Conservation (phyloP, 2,888 invertebrate genomes). For the Ochlodes sylvanus region DNA sequence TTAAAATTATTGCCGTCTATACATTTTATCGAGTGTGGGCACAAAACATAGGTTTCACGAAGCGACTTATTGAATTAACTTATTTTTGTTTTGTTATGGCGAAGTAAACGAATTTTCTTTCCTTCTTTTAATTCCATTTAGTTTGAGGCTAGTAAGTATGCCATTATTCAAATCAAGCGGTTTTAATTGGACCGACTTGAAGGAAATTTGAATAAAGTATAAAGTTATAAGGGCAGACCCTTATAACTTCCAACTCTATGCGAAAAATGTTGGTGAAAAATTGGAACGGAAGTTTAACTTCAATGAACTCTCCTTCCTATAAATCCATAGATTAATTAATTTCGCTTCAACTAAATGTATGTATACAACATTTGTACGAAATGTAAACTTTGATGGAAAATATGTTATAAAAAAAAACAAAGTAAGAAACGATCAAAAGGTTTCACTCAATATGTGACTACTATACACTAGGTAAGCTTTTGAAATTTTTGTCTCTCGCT, state of each 20-base stretch:
- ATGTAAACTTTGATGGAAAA: too few species aligned
- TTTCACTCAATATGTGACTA: too few species aligned
- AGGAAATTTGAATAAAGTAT: slow-evolving; percentile 31
- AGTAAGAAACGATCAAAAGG: too few species aligned
- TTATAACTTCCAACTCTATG: slow-evolving; percentile 3
- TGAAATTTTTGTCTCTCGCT: neutral
- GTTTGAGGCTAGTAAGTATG: slow-evolving; percentile 15
- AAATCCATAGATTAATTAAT: neutral
- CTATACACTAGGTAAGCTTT: too few species aligned
- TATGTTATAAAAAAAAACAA: too few species aligned
- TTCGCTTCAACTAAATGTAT: neutral
- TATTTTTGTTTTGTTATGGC: too few species aligned
- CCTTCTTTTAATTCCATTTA: neutral
- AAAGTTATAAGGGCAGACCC: slow-evolving; percentile 15
- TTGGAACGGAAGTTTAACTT: neutral
- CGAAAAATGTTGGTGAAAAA: slow-evolving; percentile 20
- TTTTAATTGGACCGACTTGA: slow-evolving; percentile 32
- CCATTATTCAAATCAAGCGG: slow-evolving; percentile 18
- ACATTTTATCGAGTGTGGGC: too few species aligned
- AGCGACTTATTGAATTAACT: too few species aligned
- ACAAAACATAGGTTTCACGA: too few species aligned
- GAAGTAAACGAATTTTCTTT: neutral
- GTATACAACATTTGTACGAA: neutral
- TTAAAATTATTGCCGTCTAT: too few species aligned
- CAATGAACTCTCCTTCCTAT: neutral